Evolutionary conservation across 1,140 invertebrate species (phyloP).

Genomic region (Hyles euphorbiae): DNA sequence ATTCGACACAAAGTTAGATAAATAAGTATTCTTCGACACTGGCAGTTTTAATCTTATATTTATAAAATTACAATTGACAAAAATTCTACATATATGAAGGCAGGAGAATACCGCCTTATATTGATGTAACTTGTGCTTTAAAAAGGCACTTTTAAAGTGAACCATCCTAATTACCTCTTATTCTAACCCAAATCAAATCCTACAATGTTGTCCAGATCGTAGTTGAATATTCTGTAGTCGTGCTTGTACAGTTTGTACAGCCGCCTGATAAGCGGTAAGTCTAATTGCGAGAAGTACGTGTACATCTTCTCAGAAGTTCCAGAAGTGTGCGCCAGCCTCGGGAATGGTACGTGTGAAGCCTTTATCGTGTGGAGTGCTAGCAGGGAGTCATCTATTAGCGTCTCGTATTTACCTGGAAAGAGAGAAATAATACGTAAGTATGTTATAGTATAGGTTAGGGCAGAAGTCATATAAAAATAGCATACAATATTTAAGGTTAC

Average conservation of each 20-base stretch:
- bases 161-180: too few species aligned
- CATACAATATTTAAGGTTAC: too few species aligned
- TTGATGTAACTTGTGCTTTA: too few species aligned
- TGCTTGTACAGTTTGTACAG: constrained; percentile 85
- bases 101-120: too few species aligned
- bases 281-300: constrained; percentile 84
- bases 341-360: constrained; percentile 79
- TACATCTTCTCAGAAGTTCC: constrained; percentile 81
- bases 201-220: constrained; percentile 83
- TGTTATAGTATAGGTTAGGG: not conserved
- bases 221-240: constrained; percentile 89
- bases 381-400: constrained; percentile 82
- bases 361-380: constrained; percentile 81
- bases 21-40: too few species aligned
- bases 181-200: constrained; percentile 79
- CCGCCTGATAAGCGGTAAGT: constrained; percentile 80
- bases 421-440: not conserved
- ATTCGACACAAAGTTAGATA: too few species aligned
- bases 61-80: too few species aligned
- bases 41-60: too few species aligned
- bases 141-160: too few species aligned
- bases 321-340: constrained; percentile 78
- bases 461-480: too few species aligned
- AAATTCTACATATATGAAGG: too few species aligned
- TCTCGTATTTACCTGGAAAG: constrained; percentile 80